A percentile compares a stretch with the other conserved stretches of the same genome.
Evolutionary conservation across 2,113 vertebrate genomes (phyloP).

Genomic region (Malurus cyaneus): DNA sequence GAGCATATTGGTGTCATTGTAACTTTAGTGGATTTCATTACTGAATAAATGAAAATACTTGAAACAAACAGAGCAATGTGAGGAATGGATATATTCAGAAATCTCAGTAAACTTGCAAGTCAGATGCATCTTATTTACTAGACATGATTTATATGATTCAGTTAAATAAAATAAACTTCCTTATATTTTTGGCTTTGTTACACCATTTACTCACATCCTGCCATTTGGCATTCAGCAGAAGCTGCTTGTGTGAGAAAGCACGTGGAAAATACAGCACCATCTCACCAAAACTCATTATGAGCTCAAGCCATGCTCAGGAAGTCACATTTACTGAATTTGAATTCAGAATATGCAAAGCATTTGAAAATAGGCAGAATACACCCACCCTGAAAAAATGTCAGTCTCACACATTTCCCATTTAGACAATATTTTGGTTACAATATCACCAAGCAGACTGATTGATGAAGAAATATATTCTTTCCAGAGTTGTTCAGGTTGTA

Average conservation of each 20-base stretch:
- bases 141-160: not conserved
- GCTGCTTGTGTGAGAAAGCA: rapidly evolving
- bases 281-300: not conserved
- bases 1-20: not conserved
- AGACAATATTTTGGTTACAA: not conserved
- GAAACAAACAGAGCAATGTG: not conserved
- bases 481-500: not conserved
- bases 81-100: not conserved
- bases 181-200: not conserved
- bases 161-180: not conserved
- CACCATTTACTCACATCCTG: not conserved
- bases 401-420: not conserved
- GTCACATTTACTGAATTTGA: not conserved
- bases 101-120: not conserved
- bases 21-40: not conserved
- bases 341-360: not conserved
- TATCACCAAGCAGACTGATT: not conserved
- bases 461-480: not conserved
- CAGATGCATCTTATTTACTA: not conserved
- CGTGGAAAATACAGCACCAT: not conserved
- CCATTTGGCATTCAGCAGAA: not conserved
- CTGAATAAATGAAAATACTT: not conserved
- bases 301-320: not conserved
- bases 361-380: not conserved
- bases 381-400: not conserved